These are phyloP conservation scores for Rhinoderma darwinii DNA, from an alignment of 2,113 vertebrate genomes.

Conservation along the genomic window DNA sequence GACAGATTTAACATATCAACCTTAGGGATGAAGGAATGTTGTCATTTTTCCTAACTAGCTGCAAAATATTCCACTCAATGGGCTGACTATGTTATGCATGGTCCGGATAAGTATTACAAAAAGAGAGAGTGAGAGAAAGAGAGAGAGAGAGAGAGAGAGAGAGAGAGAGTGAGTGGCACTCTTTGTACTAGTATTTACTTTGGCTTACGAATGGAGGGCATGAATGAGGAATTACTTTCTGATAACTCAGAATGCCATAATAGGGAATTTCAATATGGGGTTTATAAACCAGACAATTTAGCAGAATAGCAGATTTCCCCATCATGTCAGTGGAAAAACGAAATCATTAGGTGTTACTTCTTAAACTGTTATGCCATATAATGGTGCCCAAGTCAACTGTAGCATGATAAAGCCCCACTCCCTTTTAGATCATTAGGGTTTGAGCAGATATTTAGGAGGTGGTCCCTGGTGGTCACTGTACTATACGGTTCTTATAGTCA, in stretches of 20 bases:
- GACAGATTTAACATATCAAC: conserved; percentile 10
- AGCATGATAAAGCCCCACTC: neutral
- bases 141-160: too few species aligned
- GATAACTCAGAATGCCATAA: neutral
- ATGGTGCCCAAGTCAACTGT: too few species aligned
- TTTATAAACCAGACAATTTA: neutral
- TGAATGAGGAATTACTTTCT: too few species aligned
- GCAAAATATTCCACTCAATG: neutral
- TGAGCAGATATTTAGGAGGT: neutral
- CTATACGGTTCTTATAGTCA: neutral
- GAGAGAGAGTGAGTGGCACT: too few species aligned
- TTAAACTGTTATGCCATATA: neutral
- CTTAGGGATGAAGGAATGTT: neutral
- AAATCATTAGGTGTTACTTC: too few species aligned
- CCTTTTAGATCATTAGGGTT: neutral
- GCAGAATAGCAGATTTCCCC: neutral
- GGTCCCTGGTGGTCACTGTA: neutral
- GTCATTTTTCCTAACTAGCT: neutral
- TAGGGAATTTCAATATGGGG: neutral
- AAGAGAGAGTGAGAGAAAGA: too few species aligned
- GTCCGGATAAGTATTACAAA: neutral
- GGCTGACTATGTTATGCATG: neutral
- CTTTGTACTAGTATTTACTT: neutral
- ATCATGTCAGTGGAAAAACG: neutral
- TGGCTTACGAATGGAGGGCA: neutral